Evolutionary conservation across 1,140 invertebrate species (phyloP).

Genomic region (Andricus grossulariae): DNA sequence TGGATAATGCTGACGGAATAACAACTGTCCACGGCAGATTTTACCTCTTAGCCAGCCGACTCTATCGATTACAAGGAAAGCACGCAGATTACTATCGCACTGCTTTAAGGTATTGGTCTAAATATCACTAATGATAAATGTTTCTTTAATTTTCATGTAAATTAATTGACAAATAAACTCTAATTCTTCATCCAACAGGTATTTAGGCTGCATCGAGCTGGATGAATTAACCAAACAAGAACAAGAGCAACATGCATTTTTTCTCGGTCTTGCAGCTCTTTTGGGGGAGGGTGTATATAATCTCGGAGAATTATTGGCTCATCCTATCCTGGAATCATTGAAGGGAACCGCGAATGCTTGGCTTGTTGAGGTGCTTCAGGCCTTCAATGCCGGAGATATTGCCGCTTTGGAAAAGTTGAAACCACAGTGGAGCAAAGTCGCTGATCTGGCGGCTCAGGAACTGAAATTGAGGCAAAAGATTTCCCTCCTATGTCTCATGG

Average conservation of each 20-base stretch:
- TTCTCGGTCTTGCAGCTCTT: conserved; percentile 94
- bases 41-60: conserved; percentile 95
- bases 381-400: conserved; percentile 96
- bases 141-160: conserved; percentile 1
- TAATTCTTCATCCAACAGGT: conserved; percentile 71
- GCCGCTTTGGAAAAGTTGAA: conserved; percentile 89
- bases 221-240: conserved; percentile 80
- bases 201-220: conserved; percentile 94
- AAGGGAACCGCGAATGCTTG: conserved; percentile 90
- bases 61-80: conserved; percentile 87
- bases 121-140: conserved; percentile 11
- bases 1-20: conserved; percentile 94
- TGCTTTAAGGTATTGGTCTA: conserved; percentile 81
- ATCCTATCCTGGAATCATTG: conserved; percentile 93
- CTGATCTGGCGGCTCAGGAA: conserved; percentile 92
- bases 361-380: conserved; percentile 92
- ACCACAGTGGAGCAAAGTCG: conserved; percentile 87
- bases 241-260: conserved; percentile 91
- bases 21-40: conserved; percentile 96
- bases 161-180: conserved; percentile 20
- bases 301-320: conserved; percentile 96
- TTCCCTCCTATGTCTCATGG: conserved; percentile 96
- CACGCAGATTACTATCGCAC: conserved; percentile 96
- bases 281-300: conserved; percentile 98
- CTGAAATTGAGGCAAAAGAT: conserved; percentile 93